Percentiles rank a stretch among this genome's conserved stretches.
Evolutionary conservation across 2,888 invertebrate genomes (phyloP).

Genomic region (Epiblema foenella): DNA sequence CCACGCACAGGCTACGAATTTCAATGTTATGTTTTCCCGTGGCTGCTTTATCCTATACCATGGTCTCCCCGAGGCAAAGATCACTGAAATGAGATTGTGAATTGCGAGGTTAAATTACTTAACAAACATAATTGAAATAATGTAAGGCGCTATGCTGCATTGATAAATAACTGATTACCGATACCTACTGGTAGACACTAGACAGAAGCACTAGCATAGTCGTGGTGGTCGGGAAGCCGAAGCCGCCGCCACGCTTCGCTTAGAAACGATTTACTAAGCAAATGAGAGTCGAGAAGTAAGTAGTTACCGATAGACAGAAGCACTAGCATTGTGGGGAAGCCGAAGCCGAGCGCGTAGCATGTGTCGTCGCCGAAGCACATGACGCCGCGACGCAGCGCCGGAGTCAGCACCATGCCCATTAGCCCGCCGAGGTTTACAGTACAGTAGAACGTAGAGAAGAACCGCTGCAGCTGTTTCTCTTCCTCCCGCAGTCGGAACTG

Average conservation of each 20-base stretch:
- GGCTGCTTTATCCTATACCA: constrained; percentile 89
- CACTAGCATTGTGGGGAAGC: constrained; percentile 90
- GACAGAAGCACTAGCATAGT: too few species aligned
- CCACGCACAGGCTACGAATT: constrained; percentile 88
- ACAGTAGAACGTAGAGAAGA: constrained; percentile 94
- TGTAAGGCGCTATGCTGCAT: too few species aligned
- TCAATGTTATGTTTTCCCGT: constrained; percentile 89
- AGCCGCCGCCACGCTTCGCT: too few species aligned
- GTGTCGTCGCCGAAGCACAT: constrained; percentile 88
- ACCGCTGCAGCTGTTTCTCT: constrained; percentile 87
- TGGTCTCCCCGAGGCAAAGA: constrained; percentile 89
- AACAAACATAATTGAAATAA: background rate
- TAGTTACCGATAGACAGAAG: constrained; percentile 86
- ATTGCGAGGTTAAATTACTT: background rate
- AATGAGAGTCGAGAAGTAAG: background rate
- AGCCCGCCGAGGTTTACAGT: constrained; percentile 90
- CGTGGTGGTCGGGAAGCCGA: too few species aligned
- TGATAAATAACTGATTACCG: too few species aligned
- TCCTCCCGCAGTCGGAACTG: constrained; percentile 88
- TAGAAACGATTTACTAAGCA: background rate
- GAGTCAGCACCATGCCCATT: constrained; percentile 88
- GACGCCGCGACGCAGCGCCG: constrained; percentile 87
- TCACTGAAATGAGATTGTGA: constrained; percentile 75
- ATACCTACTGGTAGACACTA: too few species aligned
- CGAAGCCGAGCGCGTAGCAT: constrained; percentile 91